Evolutionary conservation across 2,797 vertebrate genomes (phyloP).

Genomic region (Hemibagrus guttatus): DNA sequence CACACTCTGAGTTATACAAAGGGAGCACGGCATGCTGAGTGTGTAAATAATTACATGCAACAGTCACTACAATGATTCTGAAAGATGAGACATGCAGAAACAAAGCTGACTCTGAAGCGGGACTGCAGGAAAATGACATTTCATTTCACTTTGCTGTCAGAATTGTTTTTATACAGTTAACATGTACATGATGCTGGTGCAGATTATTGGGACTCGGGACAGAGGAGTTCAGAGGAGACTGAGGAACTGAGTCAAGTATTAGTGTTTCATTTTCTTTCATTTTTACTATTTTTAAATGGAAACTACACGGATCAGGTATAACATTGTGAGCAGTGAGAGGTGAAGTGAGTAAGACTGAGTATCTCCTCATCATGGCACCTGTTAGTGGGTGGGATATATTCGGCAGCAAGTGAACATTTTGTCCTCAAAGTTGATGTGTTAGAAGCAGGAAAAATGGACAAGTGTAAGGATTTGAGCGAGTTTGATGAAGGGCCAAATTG

Average conservation of each 20-base stretch:
- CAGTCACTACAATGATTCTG: conserved; percentile 2
- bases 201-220: background rate
- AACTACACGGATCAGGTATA: background rate
- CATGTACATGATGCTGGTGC: background rate
- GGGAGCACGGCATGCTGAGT: background rate
- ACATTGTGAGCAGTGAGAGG: too few relatives aligned
- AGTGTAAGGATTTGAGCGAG: too few relatives aligned
- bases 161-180: background rate
- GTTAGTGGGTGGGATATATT: too few relatives aligned
- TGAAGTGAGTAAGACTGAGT: too few relatives aligned
- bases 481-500: too few relatives aligned
- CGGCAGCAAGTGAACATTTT: too few relatives aligned
- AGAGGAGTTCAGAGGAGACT: background rate
- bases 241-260: background rate
- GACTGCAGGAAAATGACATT: too few relatives aligned
- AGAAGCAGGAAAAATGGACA: too few relatives aligned
- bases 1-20: background rate
- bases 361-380: too few relatives aligned
- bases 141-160: background rate
- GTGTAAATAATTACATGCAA: background rate
- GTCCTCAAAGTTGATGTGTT: too few relatives aligned
- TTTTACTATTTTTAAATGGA: background rate
- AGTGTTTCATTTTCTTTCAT: background rate
- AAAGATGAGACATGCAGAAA: background rate
- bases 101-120: background rate